Percentiles rank a stretch among this genome's conserved stretches.
Evolutionary conservation across 2,113 vertebrate species (phyloP).

Genomic region (Pavo muticus): DNA sequence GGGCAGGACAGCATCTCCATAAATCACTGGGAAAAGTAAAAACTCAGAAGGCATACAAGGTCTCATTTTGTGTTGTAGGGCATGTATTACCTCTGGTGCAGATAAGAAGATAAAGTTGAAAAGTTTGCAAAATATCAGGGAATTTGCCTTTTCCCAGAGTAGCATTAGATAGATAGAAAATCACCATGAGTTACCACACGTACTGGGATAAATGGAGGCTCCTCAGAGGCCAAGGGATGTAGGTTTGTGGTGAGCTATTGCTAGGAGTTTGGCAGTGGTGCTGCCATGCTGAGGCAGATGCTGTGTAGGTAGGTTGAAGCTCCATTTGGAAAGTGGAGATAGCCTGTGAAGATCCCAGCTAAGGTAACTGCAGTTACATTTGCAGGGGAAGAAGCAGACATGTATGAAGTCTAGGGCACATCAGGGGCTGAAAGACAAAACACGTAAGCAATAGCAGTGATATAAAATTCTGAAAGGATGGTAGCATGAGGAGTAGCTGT

Average conservation of each 20-base stretch:
- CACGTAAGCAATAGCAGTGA: accelerated
- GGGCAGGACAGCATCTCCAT: not conserved
- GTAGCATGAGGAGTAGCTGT: not conserved
- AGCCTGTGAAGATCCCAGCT: accelerated
- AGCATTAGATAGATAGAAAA: not conserved
- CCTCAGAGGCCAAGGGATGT: not conserved
- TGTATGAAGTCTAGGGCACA: not conserved
- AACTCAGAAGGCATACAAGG: not conserved
- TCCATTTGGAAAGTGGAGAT: not conserved
- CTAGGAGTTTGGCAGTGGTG: accelerated
- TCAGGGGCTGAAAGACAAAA: not conserved
- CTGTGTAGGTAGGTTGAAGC: not conserved
- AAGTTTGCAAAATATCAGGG: not conserved
- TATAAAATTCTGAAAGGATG: not conserved
- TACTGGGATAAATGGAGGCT: not conserved
- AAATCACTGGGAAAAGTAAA: not conserved
- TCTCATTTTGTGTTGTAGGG: not conserved
- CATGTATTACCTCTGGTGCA: not conserved
- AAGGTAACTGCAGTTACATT: not conserved
- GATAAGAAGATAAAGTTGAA: not conserved
- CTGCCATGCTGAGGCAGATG: not conserved
- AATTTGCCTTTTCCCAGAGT: not conserved
- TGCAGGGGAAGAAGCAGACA: not conserved
- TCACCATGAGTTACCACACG: not conserved
- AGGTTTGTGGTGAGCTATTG: not conserved